Evolutionary conservation across 2,888 invertebrate species (phyloP), one percentile per base, ranked within the genome.

Genomic region (Eurytoma californica): DNA sequence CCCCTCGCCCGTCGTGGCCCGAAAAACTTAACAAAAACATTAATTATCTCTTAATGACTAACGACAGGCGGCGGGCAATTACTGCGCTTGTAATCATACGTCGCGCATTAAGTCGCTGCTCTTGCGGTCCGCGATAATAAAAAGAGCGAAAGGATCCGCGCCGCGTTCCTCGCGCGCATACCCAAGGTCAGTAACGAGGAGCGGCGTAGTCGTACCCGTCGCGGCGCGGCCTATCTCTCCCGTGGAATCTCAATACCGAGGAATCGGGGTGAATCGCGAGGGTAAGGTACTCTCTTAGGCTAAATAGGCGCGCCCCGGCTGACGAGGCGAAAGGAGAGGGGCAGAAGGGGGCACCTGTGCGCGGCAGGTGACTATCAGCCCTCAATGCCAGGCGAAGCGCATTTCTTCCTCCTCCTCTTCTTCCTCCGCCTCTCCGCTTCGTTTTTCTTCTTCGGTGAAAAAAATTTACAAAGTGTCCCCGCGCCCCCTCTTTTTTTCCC

Each of bases 351-450:
- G 76, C 72, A 72, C 75, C 72, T 67, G 75, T 63, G 49, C 9
- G 16, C 70, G 69, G 67, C 79, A 79, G 79, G 79, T 79, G 79
- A 79, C 79, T 79, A 75, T 79, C 74, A 75, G 74, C 79, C 79
- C 74, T 79, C 79, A 72, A 58, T 53, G 58, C 72, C 30, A 68
- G 28, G 18, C 9, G 16, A 5, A 3, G 58, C 24, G 58, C 20
- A 13, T 63, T 12, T 63, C 28, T 30, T 9, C n/a, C 63, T 28
- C n/a, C 30, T 12, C 16, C 61, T 30, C 16, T 9, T 9, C n/a
- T 28, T 53, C 30, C 51, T 30, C 14, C 20, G 47, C 18, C 49
- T 20, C 20, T 67, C 28, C 53, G 24, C 24, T 53, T 67, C 47
- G 20, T 51, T 16, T 63, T 61, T 24, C 61, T 12, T 1, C 14